Evolutionary conservation across 2,888 invertebrate species (phyloP).

Genomic region (Eumacrocentrus americanus): DNA sequence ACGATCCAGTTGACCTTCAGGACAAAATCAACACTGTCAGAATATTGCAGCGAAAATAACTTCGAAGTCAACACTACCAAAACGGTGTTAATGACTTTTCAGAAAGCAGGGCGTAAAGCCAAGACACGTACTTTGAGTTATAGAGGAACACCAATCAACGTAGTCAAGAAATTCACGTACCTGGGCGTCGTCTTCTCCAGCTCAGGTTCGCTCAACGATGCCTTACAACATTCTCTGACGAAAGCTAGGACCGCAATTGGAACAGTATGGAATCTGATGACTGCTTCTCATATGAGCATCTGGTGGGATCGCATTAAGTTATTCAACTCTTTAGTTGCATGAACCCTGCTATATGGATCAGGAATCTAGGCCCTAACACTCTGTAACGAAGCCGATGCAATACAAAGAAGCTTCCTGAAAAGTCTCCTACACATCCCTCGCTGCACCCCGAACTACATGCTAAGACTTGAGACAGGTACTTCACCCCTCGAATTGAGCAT

Average conservation of each 20-base stretch:
- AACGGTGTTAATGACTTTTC: background rate
- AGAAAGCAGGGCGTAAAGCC: background rate
- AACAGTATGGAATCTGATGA: background rate
- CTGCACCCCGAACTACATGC: background rate
- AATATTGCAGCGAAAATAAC: background rate
- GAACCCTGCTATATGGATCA: background rate
- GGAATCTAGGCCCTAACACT: background rate
- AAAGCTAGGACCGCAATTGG: background rate
- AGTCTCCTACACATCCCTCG: background rate
- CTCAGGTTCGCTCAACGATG: background rate
- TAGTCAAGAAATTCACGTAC: background rate
- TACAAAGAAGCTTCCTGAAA: background rate
- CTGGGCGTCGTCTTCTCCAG: background rate
- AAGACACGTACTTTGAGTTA: background rate
- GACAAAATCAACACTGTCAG: background rate
- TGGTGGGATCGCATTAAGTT: background rate
- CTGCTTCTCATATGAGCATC: background rate
- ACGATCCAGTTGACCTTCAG: background rate
- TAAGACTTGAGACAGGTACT: background rate
- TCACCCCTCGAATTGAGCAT: background rate
- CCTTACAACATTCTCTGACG: background rate
- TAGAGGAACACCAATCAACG: background rate
- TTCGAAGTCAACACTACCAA: background rate
- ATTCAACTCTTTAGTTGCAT: background rate
- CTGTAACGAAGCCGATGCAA: background rate